phyloP scores from a whole-genome alignment of 2,113 vertebrate genomes.

The Hypomesus transpacificus region DNA sequence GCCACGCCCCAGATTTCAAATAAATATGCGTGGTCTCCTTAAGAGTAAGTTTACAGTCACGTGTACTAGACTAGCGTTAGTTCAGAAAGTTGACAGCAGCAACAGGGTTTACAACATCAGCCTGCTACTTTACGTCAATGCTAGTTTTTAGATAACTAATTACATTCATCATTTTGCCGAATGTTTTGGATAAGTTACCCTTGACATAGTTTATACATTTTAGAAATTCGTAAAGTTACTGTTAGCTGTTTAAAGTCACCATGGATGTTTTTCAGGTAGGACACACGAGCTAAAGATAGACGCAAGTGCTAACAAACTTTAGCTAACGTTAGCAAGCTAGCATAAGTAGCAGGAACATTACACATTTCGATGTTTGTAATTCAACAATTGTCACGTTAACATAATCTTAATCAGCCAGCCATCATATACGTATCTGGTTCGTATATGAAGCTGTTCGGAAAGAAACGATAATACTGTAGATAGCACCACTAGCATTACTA shows the following conservation, averaged over 20 bases:
- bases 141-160: not conserved
- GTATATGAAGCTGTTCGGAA: no score
- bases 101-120: not conserved
- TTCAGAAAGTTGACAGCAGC: constrained; percentile 27
- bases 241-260: not conserved
- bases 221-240: not conserved
- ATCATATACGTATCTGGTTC: no score
- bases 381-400: not conserved
- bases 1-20: not conserved
- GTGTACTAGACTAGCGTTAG: not conserved
- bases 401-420: not conserved
- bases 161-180: not conserved
- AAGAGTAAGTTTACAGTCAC: not conserved
- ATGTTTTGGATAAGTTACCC: not conserved
- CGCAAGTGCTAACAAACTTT: not conserved
- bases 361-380: not conserved
- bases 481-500: no score
- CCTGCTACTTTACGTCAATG: constrained; percentile 5
- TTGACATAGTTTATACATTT: not conserved
- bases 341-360: constrained; percentile 3
- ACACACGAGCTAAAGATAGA: not conserved
- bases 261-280: constrained; percentile 59
- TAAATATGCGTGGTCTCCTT: constrained; percentile 1
- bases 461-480: no score
- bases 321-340: constrained; percentile 35